Evolutionary conservation across 2,797 vertebrate species (phyloP), one percentile per base, ranked within the genome.

Genomic region (Hirundo rustica): DNA sequence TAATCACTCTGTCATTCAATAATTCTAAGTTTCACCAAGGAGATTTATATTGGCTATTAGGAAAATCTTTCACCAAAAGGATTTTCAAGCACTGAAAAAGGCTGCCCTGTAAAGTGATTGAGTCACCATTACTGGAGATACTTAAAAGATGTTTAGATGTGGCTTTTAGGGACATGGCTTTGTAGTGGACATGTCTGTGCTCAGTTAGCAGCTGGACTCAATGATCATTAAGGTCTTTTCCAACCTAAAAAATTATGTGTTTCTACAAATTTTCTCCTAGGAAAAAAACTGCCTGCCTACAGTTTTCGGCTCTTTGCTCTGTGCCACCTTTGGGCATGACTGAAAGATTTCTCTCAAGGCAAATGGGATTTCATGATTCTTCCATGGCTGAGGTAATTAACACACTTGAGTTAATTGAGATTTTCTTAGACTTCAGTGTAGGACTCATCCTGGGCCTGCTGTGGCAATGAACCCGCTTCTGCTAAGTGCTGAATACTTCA

Each of bases 381-480:
- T 67, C n/a, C 16, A 7, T 7, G 25, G 6, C 30, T 67, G 19
- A 4, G 8, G 6, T 62, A 48, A 85, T 70, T 61, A 50, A 12
- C 4, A 15, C 20, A 54, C 3, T 54, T 57, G 23, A 57, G 5
- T 38, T 19, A 85, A 64, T 5, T 54, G 34, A 62, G 27, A 75
- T 87, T 65, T 87, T 44, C 34, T 40, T 42, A 25, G 48, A 34
- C 19, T 50, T 67, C 47, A 13, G 5, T 3, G 16, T 17, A 23
- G 9, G 9, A 20, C 8, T 45, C 8, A 16, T 40, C 9, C 13
- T 65, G 22, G 19, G 16, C 9, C 23, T 73, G 32, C 7, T n/a
- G 23, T 14, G 75, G 13, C 1, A 1, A 71, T n/a, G 3, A 66
- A 13, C 2, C 18, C 9, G 0, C 12, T 74, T 57, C 61, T 71